Percentiles rank a stretch among this genome's conserved stretches.
phyloP scores from a whole-genome alignment of 2,797 vertebrate species.

The Thamnophis elegans region DNA sequence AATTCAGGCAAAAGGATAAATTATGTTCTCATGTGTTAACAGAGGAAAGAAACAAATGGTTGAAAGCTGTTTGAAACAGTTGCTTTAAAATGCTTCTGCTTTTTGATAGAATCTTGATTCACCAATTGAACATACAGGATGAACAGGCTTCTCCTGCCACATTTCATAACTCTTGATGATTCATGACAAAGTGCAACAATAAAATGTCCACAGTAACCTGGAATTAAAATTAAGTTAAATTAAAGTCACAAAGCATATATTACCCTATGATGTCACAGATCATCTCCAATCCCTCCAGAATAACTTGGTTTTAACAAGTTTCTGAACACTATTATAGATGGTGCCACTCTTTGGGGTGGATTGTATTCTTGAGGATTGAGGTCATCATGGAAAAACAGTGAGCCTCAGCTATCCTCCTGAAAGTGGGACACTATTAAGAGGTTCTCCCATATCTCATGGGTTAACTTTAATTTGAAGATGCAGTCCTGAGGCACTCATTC shows the following conservation, averaged over 20 bases:
- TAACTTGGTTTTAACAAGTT: background rate
- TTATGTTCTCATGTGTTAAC: background rate
- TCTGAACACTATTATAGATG: background rate
- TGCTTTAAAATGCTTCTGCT: background rate
- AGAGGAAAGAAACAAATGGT: background rate
- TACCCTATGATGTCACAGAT: background rate
- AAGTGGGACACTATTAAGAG: background rate
- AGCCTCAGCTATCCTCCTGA: background rate
- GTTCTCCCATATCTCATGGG: background rate
- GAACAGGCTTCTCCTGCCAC: background rate
- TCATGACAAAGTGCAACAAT: background rate
- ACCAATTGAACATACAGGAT: background rate
- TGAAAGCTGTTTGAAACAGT: background rate
- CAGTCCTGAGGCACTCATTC: background rate
- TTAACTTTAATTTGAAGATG: background rate
- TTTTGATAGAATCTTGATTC: background rate
- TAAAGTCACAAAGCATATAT: background rate
- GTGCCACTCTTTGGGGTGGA: background rate
- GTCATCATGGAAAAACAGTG: background rate
- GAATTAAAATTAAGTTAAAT: background rate
- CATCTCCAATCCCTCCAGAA: background rate
- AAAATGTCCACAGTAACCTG: background rate
- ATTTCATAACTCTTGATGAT: background rate
- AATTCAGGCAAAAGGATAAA: background rate
- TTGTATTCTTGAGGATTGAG: background rate